These are phyloP conservation scores for Argyra leucocephala DNA, from an alignment of 2,888 invertebrate species.

Conservation along the genomic window DNA sequence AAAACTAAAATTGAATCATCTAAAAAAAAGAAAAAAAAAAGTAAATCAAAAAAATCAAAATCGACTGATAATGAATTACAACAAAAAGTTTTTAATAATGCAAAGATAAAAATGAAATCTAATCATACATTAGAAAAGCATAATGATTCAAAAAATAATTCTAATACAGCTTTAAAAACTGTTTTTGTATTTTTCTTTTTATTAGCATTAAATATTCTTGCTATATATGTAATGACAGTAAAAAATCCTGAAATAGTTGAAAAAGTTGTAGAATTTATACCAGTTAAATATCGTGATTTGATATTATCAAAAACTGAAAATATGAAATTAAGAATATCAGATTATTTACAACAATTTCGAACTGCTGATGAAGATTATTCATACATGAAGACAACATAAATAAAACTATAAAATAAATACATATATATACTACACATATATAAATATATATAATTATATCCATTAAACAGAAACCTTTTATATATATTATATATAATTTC, in stretches of 20 bases:
- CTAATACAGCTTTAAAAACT: conserved; percentile 34
- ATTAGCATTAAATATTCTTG: conserved; percentile 34
- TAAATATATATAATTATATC: too few species aligned
- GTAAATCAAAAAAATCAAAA: conserved; percentile 26
- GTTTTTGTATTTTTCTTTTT: conserved; percentile 36
- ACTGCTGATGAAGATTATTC: conserved; percentile 37
- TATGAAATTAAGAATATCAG: conserved; percentile 32
- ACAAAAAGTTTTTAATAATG: conserved; percentile 19
- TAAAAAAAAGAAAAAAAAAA: conserved; percentile 19
- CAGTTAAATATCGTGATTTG: conserved; percentile 39
- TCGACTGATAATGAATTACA: conserved; percentile 25
- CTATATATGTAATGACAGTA: conserved; percentile 40
- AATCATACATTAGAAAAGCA: conserved; percentile 22
- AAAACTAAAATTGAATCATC: conserved; percentile 25
- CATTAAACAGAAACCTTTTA: too few species aligned
- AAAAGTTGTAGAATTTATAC: conserved; percentile 36
- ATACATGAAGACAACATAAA: conserved; percentile 27
- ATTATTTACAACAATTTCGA: conserved; percentile 38
- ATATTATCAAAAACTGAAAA: conserved; percentile 36
- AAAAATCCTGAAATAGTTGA: conserved; percentile 41
- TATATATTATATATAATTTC: too few species aligned
- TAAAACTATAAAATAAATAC: conserved; percentile 16
- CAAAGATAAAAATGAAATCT: conserved; percentile 23
- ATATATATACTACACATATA: too few species aligned
- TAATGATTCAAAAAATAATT: conserved; percentile 18